Evolutionary conservation across 1,140 invertebrate genomes (phyloP).

Genomic region (Drosophila asahinai): DNA sequence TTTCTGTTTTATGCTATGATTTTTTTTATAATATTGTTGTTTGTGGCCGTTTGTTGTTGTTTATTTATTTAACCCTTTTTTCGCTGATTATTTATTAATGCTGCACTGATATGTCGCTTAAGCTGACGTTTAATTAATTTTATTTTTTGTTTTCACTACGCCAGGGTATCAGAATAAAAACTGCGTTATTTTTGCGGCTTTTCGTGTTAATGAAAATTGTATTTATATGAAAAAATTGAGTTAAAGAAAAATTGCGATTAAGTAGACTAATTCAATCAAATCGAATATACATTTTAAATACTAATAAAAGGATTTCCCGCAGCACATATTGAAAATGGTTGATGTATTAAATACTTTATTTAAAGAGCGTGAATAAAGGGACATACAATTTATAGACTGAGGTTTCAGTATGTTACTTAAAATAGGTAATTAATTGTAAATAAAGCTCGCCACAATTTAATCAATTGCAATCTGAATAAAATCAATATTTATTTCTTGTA

Average conservation of each 20-base stretch:
- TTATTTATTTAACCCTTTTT: constrained; percentile 70
- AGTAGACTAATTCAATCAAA: constrained; percentile 54
- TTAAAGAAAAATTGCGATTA: constrained; percentile 42
- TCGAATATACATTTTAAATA: constrained; percentile 17
- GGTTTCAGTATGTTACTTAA: too few relatives aligned
- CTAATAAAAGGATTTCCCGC: constrained; percentile 15
- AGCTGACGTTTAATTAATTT: constrained; percentile 81
- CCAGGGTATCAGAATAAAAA: constrained; percentile 35
- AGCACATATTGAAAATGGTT: neutral
- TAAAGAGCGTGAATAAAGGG: neutral
- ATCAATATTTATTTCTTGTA: too few relatives aligned
- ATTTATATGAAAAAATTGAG: constrained; percentile 21
- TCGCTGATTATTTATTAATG: constrained; percentile 73
- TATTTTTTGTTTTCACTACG: constrained; percentile 65
- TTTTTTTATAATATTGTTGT: constrained; percentile 37
- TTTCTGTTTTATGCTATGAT: constrained; percentile 25
- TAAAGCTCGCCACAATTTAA: too few relatives aligned
- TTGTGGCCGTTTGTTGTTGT: constrained; percentile 47
- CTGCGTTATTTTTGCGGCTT: constrained; percentile 42
- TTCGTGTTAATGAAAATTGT: constrained; percentile 58
- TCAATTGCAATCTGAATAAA: too few relatives aligned
- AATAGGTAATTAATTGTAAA: too few relatives aligned
- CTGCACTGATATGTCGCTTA: constrained; percentile 72
- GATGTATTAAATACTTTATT: neutral
- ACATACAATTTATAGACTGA: neutral